Base-by-base conservation (phyloP, 1,140 invertebrate genomes). In the Drepana arcuata region DNA sequence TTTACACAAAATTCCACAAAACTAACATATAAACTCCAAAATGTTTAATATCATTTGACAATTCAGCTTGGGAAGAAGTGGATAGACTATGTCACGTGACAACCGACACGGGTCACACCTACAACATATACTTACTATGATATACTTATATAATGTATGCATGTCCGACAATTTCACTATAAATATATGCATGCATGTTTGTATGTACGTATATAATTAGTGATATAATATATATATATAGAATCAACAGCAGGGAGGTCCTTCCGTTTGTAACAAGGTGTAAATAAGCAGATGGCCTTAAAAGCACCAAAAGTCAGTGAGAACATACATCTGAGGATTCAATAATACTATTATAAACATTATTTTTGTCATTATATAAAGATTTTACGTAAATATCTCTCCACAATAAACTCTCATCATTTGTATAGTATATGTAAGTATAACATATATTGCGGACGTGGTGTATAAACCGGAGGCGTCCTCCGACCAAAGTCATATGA, bases 401-500 rank as follows among this genome's bases (percentile, higher is more conserved):
- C 66, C 71, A 66, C 65, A 71, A 78, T 78, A 77, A 81, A 81
- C 66, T 78, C 70, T 78, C 70, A 78, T 67, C 65, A 70, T n/a
- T 26, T 10, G 24, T 26, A 26, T 10, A 10, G 4, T 26, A 10
- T 26, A 26, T 26, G 10, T 21, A 21, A 21, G 18, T 21, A 21
- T n/a, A n/a, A n/a, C n/a, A n/a, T n/a, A n/a, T n/a, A n/a, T n/a
- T n/a, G n/a, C n/a, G n/a, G n/a, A n/a, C n/a, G n/a, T n/a, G n/a
- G n/a, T 73, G 63, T 77, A 77, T 61, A 75, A 72, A 66, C 54
- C 57, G 68, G n/a, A n/a, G n/a, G n/a, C n/a, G n/a, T n/a, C n/a
- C 63, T 47, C 68, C 63, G 62, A 78, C 71, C 35, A 49, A 40
- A 74, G 61, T 62, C 53, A 62, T 75, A 72, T 66, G 56, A 66